These are phyloP conservation scores for Thalpophila matura DNA, from an alignment of 2,888 invertebrate species.

Conservation along the genomic window DNA sequence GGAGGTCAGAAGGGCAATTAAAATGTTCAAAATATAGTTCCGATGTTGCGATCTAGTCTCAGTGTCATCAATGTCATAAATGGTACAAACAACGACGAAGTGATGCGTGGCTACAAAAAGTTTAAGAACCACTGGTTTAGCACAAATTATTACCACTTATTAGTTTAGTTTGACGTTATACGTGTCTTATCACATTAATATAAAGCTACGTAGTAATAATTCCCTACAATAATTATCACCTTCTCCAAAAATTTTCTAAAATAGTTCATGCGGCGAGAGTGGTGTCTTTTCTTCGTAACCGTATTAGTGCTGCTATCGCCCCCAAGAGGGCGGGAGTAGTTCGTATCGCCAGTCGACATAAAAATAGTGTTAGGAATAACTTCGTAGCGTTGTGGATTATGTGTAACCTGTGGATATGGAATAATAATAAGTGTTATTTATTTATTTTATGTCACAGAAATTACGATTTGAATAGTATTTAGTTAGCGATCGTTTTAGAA, in stretches of 20 bases:
- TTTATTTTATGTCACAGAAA: neutral
- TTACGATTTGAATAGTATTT: too few species aligned
- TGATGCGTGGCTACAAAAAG: too few species aligned
- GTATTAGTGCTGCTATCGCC: conserved; percentile 28
- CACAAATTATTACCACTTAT: too few species aligned
- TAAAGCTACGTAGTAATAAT: neutral
- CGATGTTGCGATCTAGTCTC: too few species aligned
- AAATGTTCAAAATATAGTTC: too few species aligned
- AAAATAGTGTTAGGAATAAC: conserved; percentile 14
- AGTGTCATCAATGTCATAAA: too few species aligned
- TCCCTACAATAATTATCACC: neutral
- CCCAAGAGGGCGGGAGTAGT: conserved; percentile 47
- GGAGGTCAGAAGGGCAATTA: too few species aligned
- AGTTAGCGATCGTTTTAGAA: neutral
- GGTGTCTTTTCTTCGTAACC: neutral
- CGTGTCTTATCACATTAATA: neutral
- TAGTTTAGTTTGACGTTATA: conserved; percentile 20
- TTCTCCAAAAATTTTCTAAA: neutral
- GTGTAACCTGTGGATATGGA: conserved; percentile 26
- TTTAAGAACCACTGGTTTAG: too few species aligned
- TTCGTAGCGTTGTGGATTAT: conserved; percentile 33
- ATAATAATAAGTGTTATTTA: neutral
- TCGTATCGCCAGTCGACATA: conserved; percentile 33
- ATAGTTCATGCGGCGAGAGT: neutral
- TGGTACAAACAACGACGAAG: too few species aligned